A percentile compares a stretch with the other conserved stretches of the same genome.
Conservation (phyloP, 2,888 invertebrate species). For the Cephus pygmeus region DNA sequence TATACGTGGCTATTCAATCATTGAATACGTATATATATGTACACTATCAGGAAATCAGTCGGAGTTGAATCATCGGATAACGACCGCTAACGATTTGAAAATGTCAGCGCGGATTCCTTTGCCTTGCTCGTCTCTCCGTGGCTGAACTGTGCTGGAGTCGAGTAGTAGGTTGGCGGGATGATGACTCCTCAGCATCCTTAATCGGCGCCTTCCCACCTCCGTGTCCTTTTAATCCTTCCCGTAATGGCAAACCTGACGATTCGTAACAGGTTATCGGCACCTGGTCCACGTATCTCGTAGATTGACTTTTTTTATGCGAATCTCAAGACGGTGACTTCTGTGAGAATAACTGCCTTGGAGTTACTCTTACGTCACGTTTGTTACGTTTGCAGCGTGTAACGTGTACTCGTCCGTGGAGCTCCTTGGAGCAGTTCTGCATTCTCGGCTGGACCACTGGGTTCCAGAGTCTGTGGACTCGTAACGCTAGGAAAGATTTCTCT, state of each 20-base stretch:
- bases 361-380: background rate
- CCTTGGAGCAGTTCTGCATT: background rate
- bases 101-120: background rate
- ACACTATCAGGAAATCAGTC: background rate
- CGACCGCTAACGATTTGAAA: background rate
- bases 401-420: background rate
- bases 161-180: background rate
- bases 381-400: background rate
- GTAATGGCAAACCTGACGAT: background rate
- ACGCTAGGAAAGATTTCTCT: background rate
- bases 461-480: background rate
- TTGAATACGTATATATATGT: background rate
- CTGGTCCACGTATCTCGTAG: constrained; percentile 9
- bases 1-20: too few species aligned
- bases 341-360: background rate
- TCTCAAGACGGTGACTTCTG: background rate
- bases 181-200: background rate
- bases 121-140: background rate
- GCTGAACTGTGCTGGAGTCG: background rate
- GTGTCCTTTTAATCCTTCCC: background rate
- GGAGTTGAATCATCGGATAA: background rate
- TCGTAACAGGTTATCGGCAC: constrained; percentile 21
- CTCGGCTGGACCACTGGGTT: background rate
- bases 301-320: constrained; percentile 17
- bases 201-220: background rate